These are phyloP conservation scores for Drosophila aff. DNA, from an alignment of 1,140 invertebrate species.

Conservation along the genomic window DNA sequence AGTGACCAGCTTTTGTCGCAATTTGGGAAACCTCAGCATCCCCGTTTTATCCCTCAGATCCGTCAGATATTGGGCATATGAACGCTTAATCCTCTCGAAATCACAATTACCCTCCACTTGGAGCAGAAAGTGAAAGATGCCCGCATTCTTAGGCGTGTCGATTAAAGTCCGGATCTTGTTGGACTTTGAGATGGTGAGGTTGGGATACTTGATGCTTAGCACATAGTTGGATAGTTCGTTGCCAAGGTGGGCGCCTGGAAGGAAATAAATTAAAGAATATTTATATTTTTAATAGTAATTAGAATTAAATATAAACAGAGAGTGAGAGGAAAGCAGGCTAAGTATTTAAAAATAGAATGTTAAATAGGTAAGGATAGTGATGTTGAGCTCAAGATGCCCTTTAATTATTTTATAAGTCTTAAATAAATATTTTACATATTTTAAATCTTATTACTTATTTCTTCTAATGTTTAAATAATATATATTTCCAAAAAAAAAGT, in stretches of 20 bases:
- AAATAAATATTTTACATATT: not conserved
- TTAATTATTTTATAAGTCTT: too few relatives aligned
- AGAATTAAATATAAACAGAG: too few relatives aligned
- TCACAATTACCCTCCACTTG: constrained; percentile 87
- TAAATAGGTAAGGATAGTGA: too few relatives aligned
- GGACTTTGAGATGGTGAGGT: constrained; percentile 88
- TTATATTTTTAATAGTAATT: too few relatives aligned
- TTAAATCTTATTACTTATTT: not conserved
- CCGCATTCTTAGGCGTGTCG: constrained; percentile 89
- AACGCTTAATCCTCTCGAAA: constrained; percentile 85
- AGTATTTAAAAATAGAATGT: too few relatives aligned
- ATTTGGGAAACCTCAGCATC: constrained; percentile 87
- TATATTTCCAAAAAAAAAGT: not conserved
- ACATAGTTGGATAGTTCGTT: constrained; percentile 78
- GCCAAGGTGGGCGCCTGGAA: constrained; percentile 72
- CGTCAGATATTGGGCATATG: constrained; percentile 86
- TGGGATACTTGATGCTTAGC: constrained; percentile 86
- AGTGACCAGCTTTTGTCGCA: constrained; percentile 87
- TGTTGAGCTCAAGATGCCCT: too few relatives aligned
- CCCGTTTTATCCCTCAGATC: constrained; percentile 87
- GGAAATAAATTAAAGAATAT: too few relatives aligned
- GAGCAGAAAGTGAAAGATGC: constrained; percentile 89
- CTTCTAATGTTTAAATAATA: not conserved
- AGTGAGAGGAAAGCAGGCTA: too few relatives aligned
- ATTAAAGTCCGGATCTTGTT: constrained; percentile 88